phyloP scores from a whole-genome alignment of 2,888 invertebrate species.

The Diadegma fenestrale region DNA sequence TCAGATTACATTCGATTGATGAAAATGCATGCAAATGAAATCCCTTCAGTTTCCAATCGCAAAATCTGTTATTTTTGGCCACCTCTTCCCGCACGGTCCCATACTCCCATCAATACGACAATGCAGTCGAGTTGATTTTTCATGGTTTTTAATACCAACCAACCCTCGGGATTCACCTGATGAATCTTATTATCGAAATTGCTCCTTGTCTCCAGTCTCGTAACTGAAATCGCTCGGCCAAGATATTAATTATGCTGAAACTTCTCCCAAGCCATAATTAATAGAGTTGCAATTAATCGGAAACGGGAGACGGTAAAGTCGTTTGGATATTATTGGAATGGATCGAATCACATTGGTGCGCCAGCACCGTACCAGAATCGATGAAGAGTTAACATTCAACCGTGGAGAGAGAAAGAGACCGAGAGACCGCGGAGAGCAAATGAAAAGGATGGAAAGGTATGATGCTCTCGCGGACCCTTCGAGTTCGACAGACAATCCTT shows the following conservation, averaged over 20 bases:
- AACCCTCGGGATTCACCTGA: conserved; percentile 19
- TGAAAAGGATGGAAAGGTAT: conserved; percentile 4
- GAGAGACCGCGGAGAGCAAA: conserved; percentile 30
- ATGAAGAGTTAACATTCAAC: conserved; percentile 63
- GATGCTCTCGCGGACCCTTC: conserved; percentile 32
- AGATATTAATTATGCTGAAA: conserved; percentile 59
- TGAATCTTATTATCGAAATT: conserved; percentile 49
- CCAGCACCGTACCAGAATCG: conserved; percentile 51
- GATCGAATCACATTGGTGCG: conserved; percentile 62
- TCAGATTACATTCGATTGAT: not conserved
- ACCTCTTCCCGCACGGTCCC: not conserved
- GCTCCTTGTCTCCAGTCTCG: conserved; percentile 26
- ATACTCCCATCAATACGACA: not conserved
- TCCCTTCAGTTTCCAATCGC: not conserved
- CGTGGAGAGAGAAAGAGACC: conserved; percentile 48
- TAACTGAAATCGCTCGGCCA: conserved; percentile 49
- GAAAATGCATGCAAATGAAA: not conserved
- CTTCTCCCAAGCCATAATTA: conserved; percentile 52
- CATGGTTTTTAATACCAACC: not conserved
- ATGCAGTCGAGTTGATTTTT: conserved; percentile 1
- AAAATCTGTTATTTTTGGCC: not conserved
- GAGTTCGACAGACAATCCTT: conserved; percentile 67
- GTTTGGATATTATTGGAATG: conserved; percentile 69
- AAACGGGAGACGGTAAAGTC: conserved; percentile 62
- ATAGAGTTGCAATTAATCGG: conserved; percentile 67